Base-by-base conservation (phyloP, 2,797 vertebrate genomes). In the Spheniscus humboldti region DNA sequence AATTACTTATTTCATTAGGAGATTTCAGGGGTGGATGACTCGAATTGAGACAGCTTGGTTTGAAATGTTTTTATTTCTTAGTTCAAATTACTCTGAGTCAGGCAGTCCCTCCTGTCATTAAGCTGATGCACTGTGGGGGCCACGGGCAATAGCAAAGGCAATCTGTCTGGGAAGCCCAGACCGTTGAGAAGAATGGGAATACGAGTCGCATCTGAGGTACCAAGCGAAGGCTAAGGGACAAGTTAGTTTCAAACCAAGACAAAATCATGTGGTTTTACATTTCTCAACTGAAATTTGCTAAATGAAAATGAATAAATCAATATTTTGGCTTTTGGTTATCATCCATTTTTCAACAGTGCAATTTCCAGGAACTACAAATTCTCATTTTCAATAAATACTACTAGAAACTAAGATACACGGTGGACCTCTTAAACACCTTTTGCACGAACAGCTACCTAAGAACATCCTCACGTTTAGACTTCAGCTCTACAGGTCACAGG, bases 151-250 rank as follows among this genome's bases (percentile, higher is more conserved):
- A 41, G 24, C 59, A 78, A 19, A 81, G 18, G 11, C 23, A 68
- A 48, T 14, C 15, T 41, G 25, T 11, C 64, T 50, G 57, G 60
- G 35, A 88, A 81, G 50, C 28, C 17, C 53, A 66, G 41, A 20
- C 22, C 3, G 1, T 10, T 59, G 69, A 75, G 60, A 64, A 77
- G n/a, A 78, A 88, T 6, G 13, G 27, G 47, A 80, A 47, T 60
- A 37, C 0, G 0, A 57, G 20, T 66, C 30, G 1, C 35, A 24
- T 71, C 35, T 81, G 59, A 66, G 39, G 25, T 63, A 55, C 17
- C 11, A 31, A 39, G 47, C 52, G 18, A 74, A 85, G 25, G 23
- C 50, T 30, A 41, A 72, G 20, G 39, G 8, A 76, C 13, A 83
- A 60, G 18, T 11, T 72, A 18, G 20, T 72, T 78, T 88, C 50